These are phyloP conservation scores for Exocentrus adspersus DNA, from an alignment of 2,888 invertebrate species.

Conservation along the genomic window DNA sequence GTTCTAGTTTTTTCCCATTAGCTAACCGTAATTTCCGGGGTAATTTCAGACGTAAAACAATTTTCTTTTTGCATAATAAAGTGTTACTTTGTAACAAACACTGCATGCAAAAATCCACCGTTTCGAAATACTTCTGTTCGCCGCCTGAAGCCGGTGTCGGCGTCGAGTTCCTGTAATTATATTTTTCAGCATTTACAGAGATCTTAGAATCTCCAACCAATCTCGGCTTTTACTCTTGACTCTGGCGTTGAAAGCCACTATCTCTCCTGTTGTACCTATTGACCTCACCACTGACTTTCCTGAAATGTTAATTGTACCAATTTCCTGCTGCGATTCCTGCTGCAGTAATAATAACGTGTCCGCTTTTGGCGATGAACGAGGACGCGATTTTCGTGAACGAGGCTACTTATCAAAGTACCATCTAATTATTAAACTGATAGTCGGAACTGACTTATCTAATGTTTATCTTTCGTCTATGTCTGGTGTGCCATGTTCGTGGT, in stretches of 20 bases:
- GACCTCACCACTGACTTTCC: constrained; percentile 9
- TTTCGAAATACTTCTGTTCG: not conserved
- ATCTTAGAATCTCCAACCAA: not conserved
- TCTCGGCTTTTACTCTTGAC: constrained; percentile 11
- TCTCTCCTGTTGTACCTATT: constrained; percentile 14
- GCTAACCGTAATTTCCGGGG: no score
- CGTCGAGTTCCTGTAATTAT: not conserved
- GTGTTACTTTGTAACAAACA: no score
- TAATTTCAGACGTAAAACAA: no score
- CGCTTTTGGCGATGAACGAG: not conserved
- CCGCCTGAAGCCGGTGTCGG: not conserved
- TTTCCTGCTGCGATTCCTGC: not conserved
- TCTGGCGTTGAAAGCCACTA: not conserved
- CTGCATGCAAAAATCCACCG: not conserved
- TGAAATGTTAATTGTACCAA: constrained; percentile 18
- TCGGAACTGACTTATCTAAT: constrained; percentile 6
- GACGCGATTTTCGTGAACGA: not conserved
- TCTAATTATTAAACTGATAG: constrained; percentile 1
- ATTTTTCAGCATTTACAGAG: constrained; percentile 3
- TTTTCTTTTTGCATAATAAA: no score
- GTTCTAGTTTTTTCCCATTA: no score
- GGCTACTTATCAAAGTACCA: not conserved
- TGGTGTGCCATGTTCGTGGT: not conserved
- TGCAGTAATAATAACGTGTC: not conserved
- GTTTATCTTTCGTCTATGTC: constrained; percentile 5